Evolutionary conservation across 2,888 invertebrate species (phyloP).

Genomic region (Chrysodeixis includens): DNA sequence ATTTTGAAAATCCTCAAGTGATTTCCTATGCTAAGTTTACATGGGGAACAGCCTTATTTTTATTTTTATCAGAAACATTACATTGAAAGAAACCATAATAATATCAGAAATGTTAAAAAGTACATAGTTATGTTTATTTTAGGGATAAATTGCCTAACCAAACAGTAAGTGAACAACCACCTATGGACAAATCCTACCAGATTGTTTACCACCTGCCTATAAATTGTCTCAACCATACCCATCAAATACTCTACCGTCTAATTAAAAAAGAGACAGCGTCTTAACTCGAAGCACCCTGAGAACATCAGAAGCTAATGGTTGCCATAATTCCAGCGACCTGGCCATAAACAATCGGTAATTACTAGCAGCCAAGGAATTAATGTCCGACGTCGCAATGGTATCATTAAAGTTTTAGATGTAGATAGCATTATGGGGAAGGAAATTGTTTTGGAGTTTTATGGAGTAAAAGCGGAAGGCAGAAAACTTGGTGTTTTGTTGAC

Average conservation of each 20-base stretch:
- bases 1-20: too few relatives aligned
- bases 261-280: slow-evolving; percentile 1
- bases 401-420: slow-evolving; percentile 44
- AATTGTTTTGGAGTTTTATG: slow-evolving; percentile 23
- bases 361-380: slow-evolving; percentile 54
- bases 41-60: too few relatives aligned
- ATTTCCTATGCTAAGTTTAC: too few relatives aligned
- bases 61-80: too few relatives aligned
- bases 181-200: too few relatives aligned
- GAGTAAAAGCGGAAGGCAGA: neutral
- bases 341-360: slow-evolving; percentile 59
- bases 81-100: too few relatives aligned
- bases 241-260: neutral
- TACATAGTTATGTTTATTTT: too few relatives aligned
- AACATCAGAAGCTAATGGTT: slow-evolving; percentile 38
- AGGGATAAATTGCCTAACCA: too few relatives aligned
- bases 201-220: too few relatives aligned
- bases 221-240: neutral
- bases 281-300: slow-evolving; percentile 10
- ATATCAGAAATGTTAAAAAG: too few relatives aligned
- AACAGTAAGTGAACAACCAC: too few relatives aligned
- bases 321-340: slow-evolving; percentile 48
- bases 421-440: slow-evolving; percentile 27
- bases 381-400: slow-evolving; percentile 50
- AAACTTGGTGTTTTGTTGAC: too few relatives aligned